Percentiles rank a stretch among this genome's conserved stretches.
Evolutionary conservation across 2,797 vertebrate genomes (phyloP).

Genomic region (Pseudomugil tenellus): DNA sequence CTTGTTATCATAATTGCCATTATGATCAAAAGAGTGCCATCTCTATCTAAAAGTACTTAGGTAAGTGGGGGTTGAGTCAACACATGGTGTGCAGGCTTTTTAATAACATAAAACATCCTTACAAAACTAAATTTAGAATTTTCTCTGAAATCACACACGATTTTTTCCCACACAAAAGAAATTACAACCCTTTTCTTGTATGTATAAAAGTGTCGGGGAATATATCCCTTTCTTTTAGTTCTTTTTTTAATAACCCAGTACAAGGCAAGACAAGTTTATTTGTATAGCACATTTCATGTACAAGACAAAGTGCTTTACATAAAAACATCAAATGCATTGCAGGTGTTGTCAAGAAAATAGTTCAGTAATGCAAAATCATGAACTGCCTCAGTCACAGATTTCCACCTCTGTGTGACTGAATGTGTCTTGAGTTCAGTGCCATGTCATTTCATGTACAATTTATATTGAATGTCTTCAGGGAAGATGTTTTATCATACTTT

Average conservation of each 20-base stretch:
- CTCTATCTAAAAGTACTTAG: slow-evolving; percentile 47
- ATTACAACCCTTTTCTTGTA: too few relatives aligned
- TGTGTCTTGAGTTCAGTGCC: slow-evolving; percentile 53
- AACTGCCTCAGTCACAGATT: slow-evolving; percentile 15
- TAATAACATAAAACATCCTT: neutral
- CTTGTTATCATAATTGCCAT: slow-evolving; percentile 18
- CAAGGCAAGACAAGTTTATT: too few relatives aligned
- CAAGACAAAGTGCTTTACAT: too few relatives aligned
- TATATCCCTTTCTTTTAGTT: too few relatives aligned
- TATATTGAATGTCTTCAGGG: slow-evolving; percentile 69
- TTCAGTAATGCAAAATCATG: neutral
- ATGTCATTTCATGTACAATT: slow-evolving; percentile 46
- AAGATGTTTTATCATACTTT: slow-evolving; percentile 55
- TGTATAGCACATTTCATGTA: too few relatives aligned
- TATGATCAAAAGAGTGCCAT: slow-evolving; percentile 32
- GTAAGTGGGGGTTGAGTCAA: neutral
- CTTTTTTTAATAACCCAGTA: too few relatives aligned
- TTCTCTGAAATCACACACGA: neutral
- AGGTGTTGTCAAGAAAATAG: too few relatives aligned
- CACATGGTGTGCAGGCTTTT: neutral
- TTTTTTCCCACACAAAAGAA: neutral
- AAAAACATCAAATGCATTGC: too few relatives aligned
- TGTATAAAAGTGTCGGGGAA: too few relatives aligned
- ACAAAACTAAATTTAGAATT: neutral
- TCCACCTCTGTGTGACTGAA: slow-evolving; percentile 46